Base-by-base conservation (phyloP, 2,797 vertebrate species). In the Aphelocoma californica region DNA sequence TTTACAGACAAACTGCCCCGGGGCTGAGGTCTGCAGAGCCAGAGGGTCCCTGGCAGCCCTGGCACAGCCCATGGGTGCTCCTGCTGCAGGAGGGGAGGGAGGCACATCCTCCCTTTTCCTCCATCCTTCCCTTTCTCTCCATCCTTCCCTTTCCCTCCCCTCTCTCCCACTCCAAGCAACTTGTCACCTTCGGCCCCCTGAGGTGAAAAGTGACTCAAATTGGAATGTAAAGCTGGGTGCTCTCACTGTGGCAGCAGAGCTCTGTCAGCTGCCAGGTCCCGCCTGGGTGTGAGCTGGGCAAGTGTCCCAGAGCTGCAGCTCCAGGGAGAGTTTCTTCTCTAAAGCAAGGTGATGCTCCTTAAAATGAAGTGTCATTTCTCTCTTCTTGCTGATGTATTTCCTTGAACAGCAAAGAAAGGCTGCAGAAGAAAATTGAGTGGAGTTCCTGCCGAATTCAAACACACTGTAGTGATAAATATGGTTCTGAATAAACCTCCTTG, bases 381-480 rank as follows among this genome's bases (percentile, higher is more conserved):
- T 92, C 86, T 83, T 20, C 84, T 80, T 50, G 58, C 18, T 93
- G 85, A 91, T 95, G 0, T 62, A 91, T 96, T 79, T 69, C 91
- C 94, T 92, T 65, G 53, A 94, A 66, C 69, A 83, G 90, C 83
- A 90, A 90, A 93, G 88, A 91, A 89, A 91, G 81, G 88, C 77
- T 61, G 96, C 90, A 95, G 95, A 92, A 91, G 83, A 93, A 95
- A 97, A 97, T 95, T 96, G 97, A 97, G 85, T 96, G 64, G 96
- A 91, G 66, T 96, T 97, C 90, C 95, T 93, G 21, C 93, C 44
- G 91, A 95, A 97, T 97, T 96, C 96, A 94, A 80, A 86, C 95
- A 96, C 96, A 95, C 96, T 96, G 92, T 94, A 96, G 97, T 97
- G 97, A 97, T 97, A 97, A 97, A 98, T 98, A 96, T 28, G 62